Evolutionary conservation across 2,113 vertebrate genomes (phyloP).

Genomic region (Procavia capensis): DNA sequence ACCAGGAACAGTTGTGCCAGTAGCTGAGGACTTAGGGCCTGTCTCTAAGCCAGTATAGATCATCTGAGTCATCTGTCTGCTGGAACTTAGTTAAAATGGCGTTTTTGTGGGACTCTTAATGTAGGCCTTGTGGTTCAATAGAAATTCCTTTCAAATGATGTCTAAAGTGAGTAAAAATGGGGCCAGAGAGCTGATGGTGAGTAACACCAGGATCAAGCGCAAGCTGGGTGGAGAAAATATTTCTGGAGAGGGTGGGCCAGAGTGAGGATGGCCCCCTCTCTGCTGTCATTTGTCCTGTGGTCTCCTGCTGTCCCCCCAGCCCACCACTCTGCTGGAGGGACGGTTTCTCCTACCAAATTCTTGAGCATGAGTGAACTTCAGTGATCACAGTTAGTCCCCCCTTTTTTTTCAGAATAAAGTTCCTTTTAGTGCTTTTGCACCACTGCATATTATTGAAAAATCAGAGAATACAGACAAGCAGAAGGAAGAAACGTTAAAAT

Average conservation of each 20-base stretch:
- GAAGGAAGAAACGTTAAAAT: conserved; percentile 19
- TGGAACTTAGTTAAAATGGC: not conserved
- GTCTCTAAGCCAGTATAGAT: not conserved
- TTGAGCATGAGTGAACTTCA: not conserved
- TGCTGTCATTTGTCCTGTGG: fast-evolving
- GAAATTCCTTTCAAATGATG: conserved; percentile 77
- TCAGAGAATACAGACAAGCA: not conserved
- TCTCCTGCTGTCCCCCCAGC: not conserved
- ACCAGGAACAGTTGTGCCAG: not conserved
- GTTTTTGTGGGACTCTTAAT: conserved; percentile 54
- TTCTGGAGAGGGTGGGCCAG: fast-evolving
- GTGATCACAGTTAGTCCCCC: not conserved
- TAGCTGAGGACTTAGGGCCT: not conserved
- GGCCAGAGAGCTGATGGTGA: not conserved
- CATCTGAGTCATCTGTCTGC: conserved; percentile 12
- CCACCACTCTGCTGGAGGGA: fast-evolving
- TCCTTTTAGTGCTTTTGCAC: not conserved
- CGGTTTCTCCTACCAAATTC: not conserved
- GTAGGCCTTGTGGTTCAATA: conserved; percentile 42
- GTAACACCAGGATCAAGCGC: not conserved
- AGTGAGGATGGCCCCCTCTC: fast-evolving
- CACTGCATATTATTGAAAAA: not conserved
- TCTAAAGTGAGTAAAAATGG: conserved; percentile 49
- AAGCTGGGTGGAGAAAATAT: not conserved
- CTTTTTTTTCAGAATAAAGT: not conserved